Base-by-base conservation (phyloP, 2,888 invertebrate genomes). In the Aspidiotus rigidus region DNA sequence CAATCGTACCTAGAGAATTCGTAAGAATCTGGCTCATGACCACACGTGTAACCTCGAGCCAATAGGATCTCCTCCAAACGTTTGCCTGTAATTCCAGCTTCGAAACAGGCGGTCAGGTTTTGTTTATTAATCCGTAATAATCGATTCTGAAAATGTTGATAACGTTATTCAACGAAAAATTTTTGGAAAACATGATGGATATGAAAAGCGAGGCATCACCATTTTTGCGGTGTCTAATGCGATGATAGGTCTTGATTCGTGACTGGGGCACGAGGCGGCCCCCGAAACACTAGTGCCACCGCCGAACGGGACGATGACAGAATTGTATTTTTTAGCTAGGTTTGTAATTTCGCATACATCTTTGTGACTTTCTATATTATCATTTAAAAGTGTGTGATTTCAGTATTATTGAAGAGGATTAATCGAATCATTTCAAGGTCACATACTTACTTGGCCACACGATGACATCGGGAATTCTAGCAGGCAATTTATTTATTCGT, bases 11-110 rank as follows among this genome's bases (percentile, higher is more conserved):
- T 90, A 2, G 92, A 92, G 80, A 99, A 99, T 80, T 99, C 98
- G 79, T 93, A 94, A 2, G 96, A 97, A 77, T 99, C 99, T 0
- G 99, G 99, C 77, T 99, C 98, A 78, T 99, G 96, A 0, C 99
- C 99, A 1, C 90, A 87, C 0, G 95, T 96, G 75, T 85, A 87
- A 0, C 93, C 93, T 41, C 86, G 81, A 13, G 84, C 81, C 13
- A 85, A 83, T 75, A 97, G 81, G 79, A 90, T 87, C 0, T 89
- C 82, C 78, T 98, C 97, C 74, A 98, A 79, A 79, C 97, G 96
- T 78, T 96, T 96, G 0, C 97, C 97, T 44, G 96, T 85, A 73
- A 97, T 91, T 8, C 97, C 97, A 62, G 93, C 83, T 81, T 99
- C 90, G 76, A 88, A 86, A 75, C 89, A 87, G 2, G 85, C 89